Conservation (phyloP, 1,140 invertebrate species). For the Penaeus japonicus region DNA sequence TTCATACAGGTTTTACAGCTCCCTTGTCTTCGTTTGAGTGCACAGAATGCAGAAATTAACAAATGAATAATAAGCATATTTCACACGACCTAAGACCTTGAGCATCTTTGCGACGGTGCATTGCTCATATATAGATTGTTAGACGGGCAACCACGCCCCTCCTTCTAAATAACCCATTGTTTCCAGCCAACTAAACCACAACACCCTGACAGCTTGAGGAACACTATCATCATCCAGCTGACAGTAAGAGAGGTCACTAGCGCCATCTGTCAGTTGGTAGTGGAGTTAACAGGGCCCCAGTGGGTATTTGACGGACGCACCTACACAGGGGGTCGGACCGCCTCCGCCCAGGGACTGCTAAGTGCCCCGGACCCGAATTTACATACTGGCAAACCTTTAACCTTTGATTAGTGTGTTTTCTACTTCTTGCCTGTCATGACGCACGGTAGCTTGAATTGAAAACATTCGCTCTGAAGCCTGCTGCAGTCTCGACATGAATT, state of each 20-base stretch:
- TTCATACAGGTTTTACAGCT: no score
- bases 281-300: background rate
- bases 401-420: no score
- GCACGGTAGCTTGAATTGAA: background rate
- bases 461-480: no score
- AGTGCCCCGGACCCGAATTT: no score
- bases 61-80: no score
- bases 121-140: background rate
- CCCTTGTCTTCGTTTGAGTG: no score
- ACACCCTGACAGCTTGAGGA: background rate
- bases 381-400: no score
- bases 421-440: background rate
- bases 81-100: background rate
- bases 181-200: background rate
- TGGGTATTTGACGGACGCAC: background rate
- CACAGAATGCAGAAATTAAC: no score
- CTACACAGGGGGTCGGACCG: no score
- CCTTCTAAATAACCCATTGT: conserved; percentile 21
- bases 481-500: no score
- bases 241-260: conserved; percentile 12
- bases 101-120: background rate
- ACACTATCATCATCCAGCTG: background rate
- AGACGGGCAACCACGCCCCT: background rate
- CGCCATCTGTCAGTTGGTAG: conserved; percentile 19
- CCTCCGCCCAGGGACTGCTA: no score